These are phyloP conservation scores for Tholera decimalis DNA, from an alignment of 2,888 invertebrate genomes.

Conservation along the genomic window DNA sequence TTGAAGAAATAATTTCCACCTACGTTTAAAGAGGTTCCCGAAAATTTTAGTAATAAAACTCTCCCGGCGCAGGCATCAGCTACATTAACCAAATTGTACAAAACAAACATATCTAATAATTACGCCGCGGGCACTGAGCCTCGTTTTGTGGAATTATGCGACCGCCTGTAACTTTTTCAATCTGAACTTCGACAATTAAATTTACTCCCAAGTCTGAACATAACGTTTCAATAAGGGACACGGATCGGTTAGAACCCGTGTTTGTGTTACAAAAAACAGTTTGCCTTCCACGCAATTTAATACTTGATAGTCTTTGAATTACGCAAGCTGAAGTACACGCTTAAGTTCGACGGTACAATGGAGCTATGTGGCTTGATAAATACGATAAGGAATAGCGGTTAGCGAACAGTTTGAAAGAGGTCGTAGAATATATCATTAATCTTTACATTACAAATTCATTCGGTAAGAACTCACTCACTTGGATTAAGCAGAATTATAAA, in stretches of 20 bases:
- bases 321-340: constrained; percentile 46
- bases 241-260: constrained; percentile 73
- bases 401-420: constrained; percentile 78
- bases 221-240: constrained; percentile 87
- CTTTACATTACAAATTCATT: constrained; percentile 90
- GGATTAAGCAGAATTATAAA: constrained; percentile 90
- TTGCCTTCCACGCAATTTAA: constrained; percentile 44
- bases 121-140: constrained; percentile 78
- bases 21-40: constrained; percentile 75
- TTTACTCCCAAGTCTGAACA: constrained; percentile 85
- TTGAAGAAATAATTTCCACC: constrained; percentile 80
- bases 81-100: constrained; percentile 87
- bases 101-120: constrained; percentile 88
- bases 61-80: constrained; percentile 69
- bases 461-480: constrained; percentile 89
- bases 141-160: constrained; percentile 85
- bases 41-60: constrained; percentile 82
- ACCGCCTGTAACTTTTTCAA: constrained; percentile 89
- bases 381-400: constrained; percentile 78
- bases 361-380: constrained; percentile 74
- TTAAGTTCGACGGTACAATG: constrained; percentile 65
- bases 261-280: constrained; percentile 67
- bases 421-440: constrained; percentile 86
- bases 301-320: constrained; percentile 47
- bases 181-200: constrained; percentile 90